These are phyloP conservation scores for Sander vitreus DNA, from an alignment of 2,113 vertebrate genomes.

Conservation along the genomic window DNA sequence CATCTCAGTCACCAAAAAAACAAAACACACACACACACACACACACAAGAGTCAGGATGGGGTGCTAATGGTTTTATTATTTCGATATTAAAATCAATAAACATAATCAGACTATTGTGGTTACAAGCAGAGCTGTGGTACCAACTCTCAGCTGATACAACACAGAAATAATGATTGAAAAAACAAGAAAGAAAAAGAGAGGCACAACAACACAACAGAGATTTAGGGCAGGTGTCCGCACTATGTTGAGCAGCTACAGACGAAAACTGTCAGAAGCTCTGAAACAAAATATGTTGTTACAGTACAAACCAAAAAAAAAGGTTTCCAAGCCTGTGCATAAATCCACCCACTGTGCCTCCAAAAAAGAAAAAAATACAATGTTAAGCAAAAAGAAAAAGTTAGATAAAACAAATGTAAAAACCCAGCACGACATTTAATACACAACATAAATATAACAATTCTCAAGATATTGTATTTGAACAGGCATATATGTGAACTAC, in stretches of 20 bases:
- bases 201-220: conserved; percentile 78
- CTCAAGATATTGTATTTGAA: conserved; percentile 95
- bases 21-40: no score
- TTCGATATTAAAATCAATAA: conserved; percentile 88
- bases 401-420: conserved; percentile 84
- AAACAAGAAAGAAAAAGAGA: conserved; percentile 60
- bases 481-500: conserved; percentile 95
- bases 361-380: conserved; percentile 74
- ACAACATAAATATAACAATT: conserved; percentile 95
- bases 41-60: conserved; percentile 36
- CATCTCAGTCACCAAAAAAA: neutral
- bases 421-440: conserved; percentile 94
- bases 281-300: conserved; percentile 71
- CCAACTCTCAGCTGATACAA: conserved; percentile 86
- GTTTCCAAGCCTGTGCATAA: conserved; percentile 76
- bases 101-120: conserved; percentile 86
- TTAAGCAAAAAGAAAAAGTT: conserved; percentile 74
- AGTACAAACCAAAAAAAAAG: conserved; percentile 66
- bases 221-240: conserved; percentile 68
- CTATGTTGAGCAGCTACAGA: conserved; percentile 69
- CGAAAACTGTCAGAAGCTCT: conserved; percentile 71
- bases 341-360: conserved; percentile 87
- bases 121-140: conserved; percentile 88
- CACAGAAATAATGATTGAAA: conserved; percentile 75
- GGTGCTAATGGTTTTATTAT: conserved; percentile 86